phyloP scores from a whole-genome alignment of 2,113 vertebrate species.

The Anseranas semipalmata region DNA sequence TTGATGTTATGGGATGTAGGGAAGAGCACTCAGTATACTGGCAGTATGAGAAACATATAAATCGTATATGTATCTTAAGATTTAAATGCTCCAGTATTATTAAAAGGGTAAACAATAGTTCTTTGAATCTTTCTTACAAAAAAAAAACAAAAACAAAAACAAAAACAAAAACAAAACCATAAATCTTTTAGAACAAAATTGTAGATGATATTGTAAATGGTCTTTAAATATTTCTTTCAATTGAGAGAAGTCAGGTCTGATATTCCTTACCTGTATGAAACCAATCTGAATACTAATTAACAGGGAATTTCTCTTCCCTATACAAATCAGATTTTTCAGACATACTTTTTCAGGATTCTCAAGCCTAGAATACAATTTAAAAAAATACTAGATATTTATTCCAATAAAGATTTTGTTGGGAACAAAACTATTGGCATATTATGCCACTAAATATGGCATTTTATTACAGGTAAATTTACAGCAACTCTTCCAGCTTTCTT shows the following conservation, averaged over 20 bases:
- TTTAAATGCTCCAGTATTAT: neutral
- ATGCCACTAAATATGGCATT: no score
- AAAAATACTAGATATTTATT: neutral
- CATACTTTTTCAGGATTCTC: neutral
- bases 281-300: neutral
- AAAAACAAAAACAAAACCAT: no score
- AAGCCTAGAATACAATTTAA: neutral
- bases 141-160: neutral
- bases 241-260: neutral
- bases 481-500: neutral
- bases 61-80: neutral
- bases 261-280: neutral
- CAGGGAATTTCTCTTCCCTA: neutral
- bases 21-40: neutral
- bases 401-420: neutral
- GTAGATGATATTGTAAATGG: neutral
- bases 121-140: neutral
- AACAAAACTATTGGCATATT: neutral
- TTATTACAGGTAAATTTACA: neutral
- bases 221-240: neutral
- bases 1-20: neutral
- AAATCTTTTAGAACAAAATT: neutral
- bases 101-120: neutral
- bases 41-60: neutral
- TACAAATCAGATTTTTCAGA: neutral